Conservation (phyloP, 2,113 vertebrate species). For the Carollia perspicillata region DNA sequence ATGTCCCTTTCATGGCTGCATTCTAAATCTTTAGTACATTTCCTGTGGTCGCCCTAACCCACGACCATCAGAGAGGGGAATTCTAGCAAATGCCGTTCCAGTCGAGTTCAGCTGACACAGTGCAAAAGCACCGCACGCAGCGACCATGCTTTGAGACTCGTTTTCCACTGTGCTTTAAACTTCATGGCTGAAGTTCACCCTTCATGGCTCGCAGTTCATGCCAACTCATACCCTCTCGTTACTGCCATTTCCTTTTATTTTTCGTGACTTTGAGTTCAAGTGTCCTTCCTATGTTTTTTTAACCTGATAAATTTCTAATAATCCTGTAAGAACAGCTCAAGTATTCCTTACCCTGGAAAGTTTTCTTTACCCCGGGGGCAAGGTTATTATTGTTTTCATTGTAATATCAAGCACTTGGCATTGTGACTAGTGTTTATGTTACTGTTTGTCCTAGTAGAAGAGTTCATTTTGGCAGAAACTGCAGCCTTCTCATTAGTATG, state of each 20-base stretch:
- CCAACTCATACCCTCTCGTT: not conserved
- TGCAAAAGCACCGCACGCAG: not conserved
- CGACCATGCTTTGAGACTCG: not conserved
- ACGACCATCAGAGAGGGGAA: not conserved
- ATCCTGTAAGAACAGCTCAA: not conserved
- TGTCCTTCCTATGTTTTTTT: not conserved
- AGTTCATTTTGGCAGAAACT: not conserved
- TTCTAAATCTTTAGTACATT: accelerated
- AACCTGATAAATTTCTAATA: not conserved
- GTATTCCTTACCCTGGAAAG: not conserved
- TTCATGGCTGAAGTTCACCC: not conserved
- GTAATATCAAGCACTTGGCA: not conserved
- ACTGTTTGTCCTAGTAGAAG: not conserved
- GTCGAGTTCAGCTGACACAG: not conserved
- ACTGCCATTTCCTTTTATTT: not conserved
- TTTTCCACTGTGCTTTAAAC: not conserved
- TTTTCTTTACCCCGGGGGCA: not conserved
- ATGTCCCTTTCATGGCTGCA: accelerated
- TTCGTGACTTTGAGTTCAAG: not conserved
- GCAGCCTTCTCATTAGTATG: not conserved
- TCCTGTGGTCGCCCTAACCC: not conserved
- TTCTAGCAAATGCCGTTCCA: not conserved
- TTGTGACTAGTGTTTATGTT: not conserved
- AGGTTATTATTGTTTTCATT: not conserved
- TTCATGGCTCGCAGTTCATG: not conserved